A percentile compares a stretch with the other conserved stretches of the same genome.
phyloP scores from a whole-genome alignment of 2,113 vertebrate species.

The Strigops habroptila region DNA sequence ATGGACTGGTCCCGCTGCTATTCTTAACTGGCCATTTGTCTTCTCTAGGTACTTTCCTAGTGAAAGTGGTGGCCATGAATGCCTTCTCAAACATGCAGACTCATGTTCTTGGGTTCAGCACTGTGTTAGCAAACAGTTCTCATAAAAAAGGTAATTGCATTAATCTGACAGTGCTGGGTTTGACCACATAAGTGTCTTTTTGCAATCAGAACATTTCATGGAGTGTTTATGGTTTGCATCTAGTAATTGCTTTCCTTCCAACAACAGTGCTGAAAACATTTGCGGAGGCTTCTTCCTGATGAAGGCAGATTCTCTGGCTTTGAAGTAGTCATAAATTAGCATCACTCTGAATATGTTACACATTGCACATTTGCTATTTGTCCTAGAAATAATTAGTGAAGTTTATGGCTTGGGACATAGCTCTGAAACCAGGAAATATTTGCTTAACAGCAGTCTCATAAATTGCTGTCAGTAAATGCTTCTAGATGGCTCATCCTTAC shows the following conservation, averaged over 20 bases:
- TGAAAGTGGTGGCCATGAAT: conserved; percentile 79
- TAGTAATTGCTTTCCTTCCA: conserved; percentile 3
- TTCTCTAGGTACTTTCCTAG: conserved; percentile 74
- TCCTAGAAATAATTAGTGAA: conserved; percentile 8
- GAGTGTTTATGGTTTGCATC: neutral
- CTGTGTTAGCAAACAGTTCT: conserved; percentile 61
- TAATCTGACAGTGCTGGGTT: neutral
- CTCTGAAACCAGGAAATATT: conserved; percentile 9
- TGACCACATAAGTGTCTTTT: neutral
- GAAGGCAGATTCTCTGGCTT: conserved; percentile 21
- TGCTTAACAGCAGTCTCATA: neutral
- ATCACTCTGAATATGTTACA: neutral
- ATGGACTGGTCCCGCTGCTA: neutral
- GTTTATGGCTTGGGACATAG: neutral
- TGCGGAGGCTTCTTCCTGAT: neutral
- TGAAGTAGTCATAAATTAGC: conserved; percentile 25
- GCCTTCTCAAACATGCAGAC: conserved; percentile 77
- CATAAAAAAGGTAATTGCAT: conserved; percentile 14
- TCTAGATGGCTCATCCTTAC: neutral
- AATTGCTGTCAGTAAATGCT: neutral
- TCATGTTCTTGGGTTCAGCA: conserved; percentile 77
- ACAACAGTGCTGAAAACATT: neutral
- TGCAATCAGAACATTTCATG: neutral
- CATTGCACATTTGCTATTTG: neutral
- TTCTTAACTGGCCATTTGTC: neutral